Evolutionary conservation across 2,888 invertebrate genomes (phyloP), one percentile per base, ranked within the genome.

Genomic region (Agrotis segetum): DNA sequence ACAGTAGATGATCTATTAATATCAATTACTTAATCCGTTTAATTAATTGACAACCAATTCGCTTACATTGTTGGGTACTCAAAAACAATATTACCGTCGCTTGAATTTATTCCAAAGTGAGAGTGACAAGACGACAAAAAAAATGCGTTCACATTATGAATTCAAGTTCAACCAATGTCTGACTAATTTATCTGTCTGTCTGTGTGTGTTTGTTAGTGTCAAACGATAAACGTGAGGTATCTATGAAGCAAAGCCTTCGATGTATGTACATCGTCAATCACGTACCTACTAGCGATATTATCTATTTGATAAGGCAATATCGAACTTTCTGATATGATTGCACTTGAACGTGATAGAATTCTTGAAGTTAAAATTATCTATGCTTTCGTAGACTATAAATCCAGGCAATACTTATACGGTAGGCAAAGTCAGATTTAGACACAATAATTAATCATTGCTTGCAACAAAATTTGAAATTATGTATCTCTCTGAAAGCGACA

Each of bases 181-280:
- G 58, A 60, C 21, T 34, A 34, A 6, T 34, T 19, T 50, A 49
- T 77, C n/a, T 52, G 40, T 34, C 46, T n/a, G n/a, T n/a, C n/a
- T n/a, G n/a, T n/a, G n/a, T n/a, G n/a, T n/a, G n/a, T n/a, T n/a
- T n/a, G 2, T 3, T 50, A 52, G 66, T 78, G 73, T 64, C 44
- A 77, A 55, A 60, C 11, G 11, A 16, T 55, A 40, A 53, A 85
- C 86, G 84, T 85, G 86, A 74, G 53, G 64, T 69, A 71, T 58
- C 72, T 73, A 67, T 70, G 52, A 58, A 59, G 63, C 19, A 49
- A 49, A 66, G 50, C 71, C 77, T 79, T 81, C 68, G 21, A 62
- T 53, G 16, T 60, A 67, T 67, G 59, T 46, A 58, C 60, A 53
- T 16, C n/a, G 21, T 11, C 49, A 40, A 71, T 56, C 86, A 82